phyloP scores from a whole-genome alignment of 2,113 vertebrate genomes.

The Zootoca vivipara region DNA sequence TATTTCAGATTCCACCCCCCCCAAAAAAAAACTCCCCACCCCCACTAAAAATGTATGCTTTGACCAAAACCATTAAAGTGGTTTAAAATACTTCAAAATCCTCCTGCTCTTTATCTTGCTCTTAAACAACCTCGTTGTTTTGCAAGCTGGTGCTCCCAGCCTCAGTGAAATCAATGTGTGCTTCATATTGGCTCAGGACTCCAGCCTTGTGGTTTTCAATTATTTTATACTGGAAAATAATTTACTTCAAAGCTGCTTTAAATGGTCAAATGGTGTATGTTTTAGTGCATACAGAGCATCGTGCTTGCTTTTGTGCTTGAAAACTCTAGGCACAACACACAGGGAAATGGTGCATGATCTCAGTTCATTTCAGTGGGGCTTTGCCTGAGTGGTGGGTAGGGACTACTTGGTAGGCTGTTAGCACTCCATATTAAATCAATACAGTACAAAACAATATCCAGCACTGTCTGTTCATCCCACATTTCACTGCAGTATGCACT shows the following conservation, averaged over 20 bases:
- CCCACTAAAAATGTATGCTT: background rate
- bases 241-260: background rate
- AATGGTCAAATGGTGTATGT: background rate
- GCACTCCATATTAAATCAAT: background rate
- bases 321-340: background rate
- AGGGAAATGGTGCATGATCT: background rate
- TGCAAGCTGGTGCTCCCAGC: background rate
- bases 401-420: background rate
- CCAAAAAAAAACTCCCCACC: too few relatives aligned
- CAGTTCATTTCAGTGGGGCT: background rate
- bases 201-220: background rate
- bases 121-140: background rate
- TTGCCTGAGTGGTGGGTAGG: background rate
- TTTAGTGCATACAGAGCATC: background rate
- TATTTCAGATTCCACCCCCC: background rate
- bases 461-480: background rate
- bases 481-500: background rate
- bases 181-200: background rate
- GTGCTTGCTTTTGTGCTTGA: constrained; percentile 2
- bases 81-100: background rate
- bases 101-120: background rate
- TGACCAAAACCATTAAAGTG: background rate
- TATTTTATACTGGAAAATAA: background rate
- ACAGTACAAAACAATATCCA: background rate
- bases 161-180: background rate